Evolutionary conservation across 1,140 invertebrate genomes (phyloP).

Genomic region (Drosophila navojoa): DNA sequence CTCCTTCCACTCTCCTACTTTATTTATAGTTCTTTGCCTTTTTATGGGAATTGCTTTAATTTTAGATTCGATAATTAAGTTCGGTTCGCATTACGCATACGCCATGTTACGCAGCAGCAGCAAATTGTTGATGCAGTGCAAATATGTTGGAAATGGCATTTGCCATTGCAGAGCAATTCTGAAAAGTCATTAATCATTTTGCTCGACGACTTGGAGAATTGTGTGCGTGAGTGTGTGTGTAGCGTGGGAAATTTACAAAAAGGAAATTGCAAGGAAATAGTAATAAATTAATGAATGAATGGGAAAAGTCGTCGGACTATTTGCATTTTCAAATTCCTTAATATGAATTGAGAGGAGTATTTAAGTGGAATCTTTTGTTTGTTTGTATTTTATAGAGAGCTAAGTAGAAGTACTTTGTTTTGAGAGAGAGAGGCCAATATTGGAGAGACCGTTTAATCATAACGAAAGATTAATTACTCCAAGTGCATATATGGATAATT

Average conservation of each 20-base stretch:
- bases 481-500: too few species aligned
- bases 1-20: neutral
- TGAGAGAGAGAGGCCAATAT: too few species aligned
- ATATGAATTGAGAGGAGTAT: too few species aligned
- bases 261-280: neutral
- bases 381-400: too few species aligned
- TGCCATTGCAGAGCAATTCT: slow-evolving; percentile 29
- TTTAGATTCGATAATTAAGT: neutral
- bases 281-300: neutral
- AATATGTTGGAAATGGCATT: slow-evolving; percentile 20
- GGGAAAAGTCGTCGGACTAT: neutral
- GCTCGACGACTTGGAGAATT: neutral
- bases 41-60: neutral
- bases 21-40: slow-evolving; percentile 9
- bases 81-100: slow-evolving; percentile 14
- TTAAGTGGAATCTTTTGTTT: too few species aligned
- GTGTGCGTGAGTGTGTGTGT: neutral
- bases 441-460: too few species aligned
- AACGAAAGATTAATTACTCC: too few species aligned
- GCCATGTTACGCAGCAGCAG: slow-evolving; percentile 8
- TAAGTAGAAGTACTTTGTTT: too few species aligned
- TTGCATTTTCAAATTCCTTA: neutral
- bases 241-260: slow-evolving; percentile 31
- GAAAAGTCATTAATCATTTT: slow-evolving; percentile 34
- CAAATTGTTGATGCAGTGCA: slow-evolving; percentile 3